Percentiles rank a stretch among this genome's conserved stretches.
phyloP scores from a whole-genome alignment of 2,888 invertebrate genomes.

The Quadroppia sp. region DNA sequence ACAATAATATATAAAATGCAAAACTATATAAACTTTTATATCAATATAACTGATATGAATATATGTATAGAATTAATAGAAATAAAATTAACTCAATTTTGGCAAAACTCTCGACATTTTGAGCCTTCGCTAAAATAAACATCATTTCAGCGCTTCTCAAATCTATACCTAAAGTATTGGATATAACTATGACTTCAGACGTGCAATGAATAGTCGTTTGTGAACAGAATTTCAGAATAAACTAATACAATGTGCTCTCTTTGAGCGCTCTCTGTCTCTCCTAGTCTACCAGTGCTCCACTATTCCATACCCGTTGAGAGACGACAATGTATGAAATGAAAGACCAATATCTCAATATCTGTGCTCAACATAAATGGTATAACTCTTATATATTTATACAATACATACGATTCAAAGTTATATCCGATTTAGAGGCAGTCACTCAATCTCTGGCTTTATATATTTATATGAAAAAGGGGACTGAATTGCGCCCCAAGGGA shows the following conservation, averaged over 20 bases:
- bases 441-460: slow-evolving; percentile 25
- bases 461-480: slow-evolving; percentile 26
- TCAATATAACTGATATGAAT: slow-evolving; percentile 21
- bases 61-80: slow-evolving; percentile 12
- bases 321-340: slow-evolving; percentile 9
- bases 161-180: background rate
- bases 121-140: slow-evolving; percentile 29
- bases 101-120: slow-evolving; percentile 23
- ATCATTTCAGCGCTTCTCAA: slow-evolving; percentile 3
- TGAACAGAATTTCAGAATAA: background rate
- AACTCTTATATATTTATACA: slow-evolving; percentile 12
- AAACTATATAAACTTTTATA: slow-evolving; percentile 15
- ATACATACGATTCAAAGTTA: background rate
- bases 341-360: slow-evolving; percentile 6
- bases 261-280: background rate
- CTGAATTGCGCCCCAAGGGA: background rate
- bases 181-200: slow-evolving; percentile 20
- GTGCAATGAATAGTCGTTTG: slow-evolving; percentile 7
- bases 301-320: slow-evolving; percentile 11
- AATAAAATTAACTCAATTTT: slow-evolving; percentile 13
- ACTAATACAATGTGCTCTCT: slow-evolving; percentile 4
- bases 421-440: slow-evolving; percentile 22
- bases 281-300: too few relatives aligned
- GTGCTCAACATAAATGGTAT: slow-evolving; percentile 2
- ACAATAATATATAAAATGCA: slow-evolving; percentile 5